Base-by-base conservation (phyloP, 2,113 vertebrate genomes). In the Petrocephalus microphthalmus region DNA sequence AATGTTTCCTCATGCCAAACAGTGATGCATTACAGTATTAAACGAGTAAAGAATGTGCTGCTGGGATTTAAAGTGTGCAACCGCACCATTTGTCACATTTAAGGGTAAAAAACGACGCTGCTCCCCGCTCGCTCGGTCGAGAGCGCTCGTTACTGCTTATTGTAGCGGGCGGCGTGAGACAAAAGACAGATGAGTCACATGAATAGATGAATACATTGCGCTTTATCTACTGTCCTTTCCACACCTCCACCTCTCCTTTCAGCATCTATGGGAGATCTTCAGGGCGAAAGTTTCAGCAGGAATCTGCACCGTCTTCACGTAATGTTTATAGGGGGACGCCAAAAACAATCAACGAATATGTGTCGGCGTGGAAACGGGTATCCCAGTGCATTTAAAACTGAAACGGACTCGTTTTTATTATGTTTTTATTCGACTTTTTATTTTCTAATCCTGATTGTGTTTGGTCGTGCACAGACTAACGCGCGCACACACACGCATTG, bases 11-110 rank as follows among this genome's bases (percentile, higher is more conserved):
- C 29, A 22, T 42, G 29, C 71, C 20, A 74, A 82, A 56, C 71
- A 88, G 29, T 81, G 71, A 82, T 74, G 64, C 86, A 82, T 88
- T 82, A 56, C 87, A 37, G 45, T 56, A 81, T 88, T 88, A 82
- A 49, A 78, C 74, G 87, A 25, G 87, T 87, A 81, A 81, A 88
- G 87, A 56, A 82, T 81, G 29, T 52, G 71, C 51, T 81, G 67
- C 51, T 56, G 87, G 29, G 51, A 49, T 87, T 33, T 87, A 49
- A 53, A 33, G 64, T 47, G 42, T 33, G 64, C 86, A 37, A 51
- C 87, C 17, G 60, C 49, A 78, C 67, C 49, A 81, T 87, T 87
- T 78, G 49, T 56, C 87, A 82, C 87, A 56, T 88, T 56, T 81
- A 88, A 81, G 60, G 29, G 67, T 88, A 56, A 88, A 81, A 74